Base-by-base conservation (phyloP, 2,113 vertebrate species). In the Jaculus jaculus region DNA sequence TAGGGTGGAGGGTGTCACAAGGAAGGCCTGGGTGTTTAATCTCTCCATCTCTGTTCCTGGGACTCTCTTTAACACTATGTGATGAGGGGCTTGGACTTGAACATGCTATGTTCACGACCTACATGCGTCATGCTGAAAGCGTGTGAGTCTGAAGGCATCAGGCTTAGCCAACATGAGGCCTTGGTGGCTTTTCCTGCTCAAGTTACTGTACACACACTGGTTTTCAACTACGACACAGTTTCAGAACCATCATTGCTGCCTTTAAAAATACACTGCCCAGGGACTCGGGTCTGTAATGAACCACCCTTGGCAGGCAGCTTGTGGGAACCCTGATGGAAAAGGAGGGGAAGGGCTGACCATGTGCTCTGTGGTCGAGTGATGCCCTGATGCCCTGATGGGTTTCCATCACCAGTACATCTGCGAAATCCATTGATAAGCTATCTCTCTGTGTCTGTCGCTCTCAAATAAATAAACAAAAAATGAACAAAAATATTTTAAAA, bases 201-300 rank as follows among this genome's bases (percentile, higher is more conserved):
- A 18, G 39, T 10, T 5, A 60, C 4, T 11, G n/a, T 69, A 84
- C 68, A 63, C 68, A 42, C 13, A 21, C 3, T 60, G 21, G 34
- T 82, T 96, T 92, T 82, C 90, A 84, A 87, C 4, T 61, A 20
- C 5, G 3, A 68, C 51, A 11, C 85, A 77, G 92, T 91, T 23
- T 74, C 39, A 72, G 66, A 60, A 93, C 71, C 7, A 21, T 3
- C 5, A 0, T 73, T 75, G 87, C 63, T 74, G 84, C 32, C 69
- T 60, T 90, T n/a, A 5, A 71, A 82, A 81, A 88, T 34, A 30
- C 12, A 58, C 32, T 92, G 91, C 30, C 37, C 26, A 71, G n/a
- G n/a, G n/a, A n/a, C n/a, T n/a, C n/a, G n/a, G n/a, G n/a, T n/a
- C n/a, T n/a, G n/a, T n/a, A n/a, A n/a, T n/a, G n/a, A n/a, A n/a